These are phyloP conservation scores for Delia radicum DNA, from an alignment of 1,140 invertebrate species.

Conservation along the genomic window DNA sequence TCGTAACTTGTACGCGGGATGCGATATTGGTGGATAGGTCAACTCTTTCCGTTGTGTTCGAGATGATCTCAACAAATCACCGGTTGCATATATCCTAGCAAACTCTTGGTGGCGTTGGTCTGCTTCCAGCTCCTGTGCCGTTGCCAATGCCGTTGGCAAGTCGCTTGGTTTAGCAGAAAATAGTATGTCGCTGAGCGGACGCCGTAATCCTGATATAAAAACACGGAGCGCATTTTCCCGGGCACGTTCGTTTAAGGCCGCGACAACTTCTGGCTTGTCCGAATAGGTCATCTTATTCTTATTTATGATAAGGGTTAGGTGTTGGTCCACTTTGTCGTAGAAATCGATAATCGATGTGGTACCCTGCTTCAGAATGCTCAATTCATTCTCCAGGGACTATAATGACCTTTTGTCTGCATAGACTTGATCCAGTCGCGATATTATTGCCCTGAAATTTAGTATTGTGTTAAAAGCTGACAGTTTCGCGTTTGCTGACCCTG, in stretches of 20 bases:
- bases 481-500: not conserved
- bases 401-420: conserved; percentile 26
- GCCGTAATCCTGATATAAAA: conserved; percentile 20
- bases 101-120: conserved; percentile 24
- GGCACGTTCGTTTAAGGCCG: not conserved
- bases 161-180: conserved; percentile 27
- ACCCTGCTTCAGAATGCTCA: conserved; percentile 24
- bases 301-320: not conserved
- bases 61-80: not conserved
- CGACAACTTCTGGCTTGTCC: not conserved
- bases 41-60: not conserved
- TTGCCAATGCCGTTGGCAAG: conserved; percentile 9
- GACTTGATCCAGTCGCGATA: conserved; percentile 14
- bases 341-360: not conserved
- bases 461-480: conserved; percentile 17
- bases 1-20: not conserved
- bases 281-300: not conserved
- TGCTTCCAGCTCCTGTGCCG: conserved; percentile 29
- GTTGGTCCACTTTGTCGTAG: not conserved
- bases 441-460: conserved; percentile 27
- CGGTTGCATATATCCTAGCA: not conserved
- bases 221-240: conserved; percentile 17
- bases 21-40: not conserved
- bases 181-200: not conserved
- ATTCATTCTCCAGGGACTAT: conserved; percentile 21